Evolutionary conservation across 2,888 invertebrate genomes (phyloP).

Genomic region (Seira musarum): DNA sequence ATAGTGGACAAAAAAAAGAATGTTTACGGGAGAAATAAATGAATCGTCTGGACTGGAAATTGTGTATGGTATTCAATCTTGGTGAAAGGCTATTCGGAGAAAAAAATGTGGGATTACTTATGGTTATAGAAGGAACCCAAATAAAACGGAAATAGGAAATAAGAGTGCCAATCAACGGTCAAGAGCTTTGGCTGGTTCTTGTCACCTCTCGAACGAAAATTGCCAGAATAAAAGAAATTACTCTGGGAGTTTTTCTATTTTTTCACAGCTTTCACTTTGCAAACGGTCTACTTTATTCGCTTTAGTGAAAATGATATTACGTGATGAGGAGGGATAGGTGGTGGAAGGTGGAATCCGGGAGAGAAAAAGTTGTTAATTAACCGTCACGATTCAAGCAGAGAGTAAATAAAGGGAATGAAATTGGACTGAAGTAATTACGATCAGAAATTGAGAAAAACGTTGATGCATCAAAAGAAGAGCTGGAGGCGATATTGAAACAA

Average conservation of each 20-base stretch:
- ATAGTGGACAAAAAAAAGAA: neutral
- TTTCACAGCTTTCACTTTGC: neutral
- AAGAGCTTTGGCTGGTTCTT: slow-evolving; percentile 36
- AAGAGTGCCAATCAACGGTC: slow-evolving; percentile 56
- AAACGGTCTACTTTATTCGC: neutral
- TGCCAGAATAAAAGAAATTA: neutral
- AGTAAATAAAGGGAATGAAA: slow-evolving; percentile 21
- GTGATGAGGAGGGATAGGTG: neutral
- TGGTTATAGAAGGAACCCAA: neutral
- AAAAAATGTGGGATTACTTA: too few relatives aligned
- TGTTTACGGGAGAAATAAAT: neutral
- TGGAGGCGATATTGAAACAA: neutral
- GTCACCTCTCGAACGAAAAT: slow-evolving; percentile 32
- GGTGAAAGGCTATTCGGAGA: neutral
- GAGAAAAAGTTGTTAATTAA: slow-evolving; percentile 44
- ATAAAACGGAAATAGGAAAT: slow-evolving; percentile 38
- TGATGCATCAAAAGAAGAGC: neutral
- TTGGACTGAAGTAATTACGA: neutral
- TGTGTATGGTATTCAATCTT: too few relatives aligned
- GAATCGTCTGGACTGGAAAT: neutral
- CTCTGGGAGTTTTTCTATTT: neutral
- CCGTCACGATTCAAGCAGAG: slow-evolving; percentile 41
- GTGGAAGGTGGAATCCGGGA: neutral
- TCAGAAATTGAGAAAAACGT: neutral
- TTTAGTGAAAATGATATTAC: neutral